Base-by-base conservation (phyloP, 2,113 vertebrate species). In the Trochalopteron elliotii region DNA sequence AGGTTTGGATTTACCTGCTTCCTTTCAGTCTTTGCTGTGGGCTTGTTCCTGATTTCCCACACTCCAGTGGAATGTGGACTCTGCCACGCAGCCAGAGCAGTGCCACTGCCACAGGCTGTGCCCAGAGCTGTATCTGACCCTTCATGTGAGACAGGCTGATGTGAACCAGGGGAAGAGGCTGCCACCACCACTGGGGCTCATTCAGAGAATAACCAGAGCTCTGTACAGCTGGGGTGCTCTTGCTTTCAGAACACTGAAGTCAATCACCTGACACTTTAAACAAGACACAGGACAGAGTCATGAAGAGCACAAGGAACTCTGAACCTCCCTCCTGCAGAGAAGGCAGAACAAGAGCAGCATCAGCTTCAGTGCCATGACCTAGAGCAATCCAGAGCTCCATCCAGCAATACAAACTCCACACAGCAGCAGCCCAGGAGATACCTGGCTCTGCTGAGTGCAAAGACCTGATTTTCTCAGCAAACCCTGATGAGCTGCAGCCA, bases 371-470 rank as follows among this genome's bases (percentile, higher is more conserved):
- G 1, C 47, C 0, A 2, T 0, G 2, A 40, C 4, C 49, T 52
- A 39, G 67, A 39, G 56, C 37, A 22, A 35, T 9, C 13, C 10
- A 45, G 16, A 60, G 37, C 67, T 17, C 23, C 30, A 5, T 11
- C 47, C 24, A 31, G 1, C 49, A 9, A 2, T 0, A 2, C 47
- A 6, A n/a, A 83, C 35, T 3, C 23, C 44, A 22, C 2, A 23
- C 9, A 57, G 70, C 56, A 67, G n/a, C 74, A 63, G 2, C 60
- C 68, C 3, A 0, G 25, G 60, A 10, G 18, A 20, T 2, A 11
- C 10, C 4, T 0, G 3, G 9, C 33, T 40, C 57, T 9, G 42
- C 52, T 44, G n/a, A 40, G 22, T 1, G 12, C 45, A 17, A 14
- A 68, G 27, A n/a, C 24, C 22, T 2, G 5, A n/a, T 35, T 22